Base-by-base conservation (phyloP, 2,888 invertebrate species). In the Chrysolina americana region DNA sequence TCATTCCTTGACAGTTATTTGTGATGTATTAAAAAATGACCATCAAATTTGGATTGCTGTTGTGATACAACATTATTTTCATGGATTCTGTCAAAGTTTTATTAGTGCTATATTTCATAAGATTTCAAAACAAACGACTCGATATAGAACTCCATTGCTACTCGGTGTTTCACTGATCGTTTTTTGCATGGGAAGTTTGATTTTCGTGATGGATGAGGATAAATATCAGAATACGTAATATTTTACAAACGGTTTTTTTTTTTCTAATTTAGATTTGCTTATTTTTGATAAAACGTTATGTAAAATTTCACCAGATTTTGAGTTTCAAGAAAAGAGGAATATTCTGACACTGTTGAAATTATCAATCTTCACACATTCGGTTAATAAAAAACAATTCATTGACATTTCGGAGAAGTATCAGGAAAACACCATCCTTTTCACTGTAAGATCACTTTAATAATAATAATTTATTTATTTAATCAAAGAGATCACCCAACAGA, bases 41-140 rank as follows among this genome's bases (percentile, higher is more conserved):
- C 13, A 59, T 53, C 59, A n/a, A 59, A n/a, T 2, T 36, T 59
- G n/a, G 59, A 59, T 59, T n/a, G 19, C 19, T 10, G 28, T 28
- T 2, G 59, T 9, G 8, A n/a, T 23, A n/a, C n/a, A n/a, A n/a
- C n/a, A 28, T n/a, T 28, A 59, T 59, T 23, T 59, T 36, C 28
- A 23, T n/a, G 28, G n/a, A 59, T 15, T 23, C 59, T 28, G 59
- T 28, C 36, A 59, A 6, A 28, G 9, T 28, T n/a, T 59, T 8
- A 59, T 59, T 28, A 10, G 28, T 59, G n/a, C 8, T 9, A 59
- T 59, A 59, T 28, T 59, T 59, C 59, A 59, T 36, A 2, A n/a
- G 59, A 36, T 36, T 59, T 36, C 28, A 1, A 17, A 59, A 59
- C n/a, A 17, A 59, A 9, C n/a, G 15, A 1, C 3, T 36, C n/a